These are phyloP conservation scores for Heteropelma amictum DNA, from an alignment of 2,888 invertebrate genomes.

Conservation along the genomic window DNA sequence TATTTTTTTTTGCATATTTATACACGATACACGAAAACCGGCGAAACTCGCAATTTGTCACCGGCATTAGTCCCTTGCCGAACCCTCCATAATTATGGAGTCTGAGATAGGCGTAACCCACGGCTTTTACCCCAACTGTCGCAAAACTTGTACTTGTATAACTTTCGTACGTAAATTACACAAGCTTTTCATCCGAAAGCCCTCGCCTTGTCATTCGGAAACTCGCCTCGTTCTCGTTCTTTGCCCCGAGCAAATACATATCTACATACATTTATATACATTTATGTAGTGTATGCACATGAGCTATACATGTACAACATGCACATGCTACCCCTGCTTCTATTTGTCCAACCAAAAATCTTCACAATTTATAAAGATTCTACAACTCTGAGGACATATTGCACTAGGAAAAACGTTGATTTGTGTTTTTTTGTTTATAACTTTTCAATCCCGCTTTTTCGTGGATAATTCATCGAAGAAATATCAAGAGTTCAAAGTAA, in stretches of 20 bases:
- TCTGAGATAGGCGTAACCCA: slow-evolving; percentile 26
- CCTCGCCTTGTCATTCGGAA: slow-evolving; percentile 23
- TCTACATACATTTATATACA: not conserved
- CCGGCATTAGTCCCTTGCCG: slow-evolving; percentile 5
- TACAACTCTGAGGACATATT: not conserved
- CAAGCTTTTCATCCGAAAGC: slow-evolving; percentile 17
- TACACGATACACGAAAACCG: slow-evolving; percentile 14
- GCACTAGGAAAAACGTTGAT: not conserved
- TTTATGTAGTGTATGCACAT: not conserved
- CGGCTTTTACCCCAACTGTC: slow-evolving; percentile 15
- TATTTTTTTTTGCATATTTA: slow-evolving; percentile 6
- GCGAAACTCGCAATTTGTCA: slow-evolving; percentile 32
- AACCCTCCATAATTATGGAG: slow-evolving; percentile 23
- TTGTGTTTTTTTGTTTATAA: not conserved
- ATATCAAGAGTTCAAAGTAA: not conserved
- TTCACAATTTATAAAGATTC: not conserved
- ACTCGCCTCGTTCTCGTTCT: slow-evolving; percentile 12
- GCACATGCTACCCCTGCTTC: not conserved
- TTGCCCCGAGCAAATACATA: slow-evolving; percentile 9
- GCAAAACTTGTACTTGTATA: slow-evolving; percentile 22
- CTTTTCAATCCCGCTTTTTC: not conserved
- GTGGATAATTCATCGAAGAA: not conserved
- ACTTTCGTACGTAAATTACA: slow-evolving; percentile 24
- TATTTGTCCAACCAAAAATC: not conserved
- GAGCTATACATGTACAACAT: not conserved